These are phyloP conservation scores for Chaetops frenatus DNA, from an alignment of 2,113 vertebrate species.

Conservation along the genomic window DNA sequence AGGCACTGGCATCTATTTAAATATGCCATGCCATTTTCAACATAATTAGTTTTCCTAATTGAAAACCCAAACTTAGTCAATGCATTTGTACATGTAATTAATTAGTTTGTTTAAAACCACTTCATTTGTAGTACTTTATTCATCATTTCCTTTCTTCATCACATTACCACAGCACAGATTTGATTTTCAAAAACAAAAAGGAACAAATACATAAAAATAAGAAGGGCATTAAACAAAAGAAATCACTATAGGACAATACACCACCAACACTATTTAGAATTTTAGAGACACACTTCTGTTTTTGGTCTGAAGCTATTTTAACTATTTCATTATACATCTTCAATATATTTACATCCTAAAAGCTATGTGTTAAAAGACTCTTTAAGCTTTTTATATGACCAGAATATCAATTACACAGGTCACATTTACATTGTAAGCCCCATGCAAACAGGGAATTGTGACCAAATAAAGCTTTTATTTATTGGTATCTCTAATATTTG, in stretches of 20 bases:
- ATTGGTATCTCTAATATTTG: not conserved
- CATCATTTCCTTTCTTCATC: not conserved
- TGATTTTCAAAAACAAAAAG: not conserved
- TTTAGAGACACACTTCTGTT: not conserved
- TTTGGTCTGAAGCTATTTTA: not conserved
- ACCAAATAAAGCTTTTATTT: not conserved
- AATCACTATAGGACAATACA: not conserved
- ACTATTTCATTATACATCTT: not conserved
- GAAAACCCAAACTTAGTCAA: constrained; percentile 24
- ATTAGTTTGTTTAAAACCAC: constrained; percentile 48
- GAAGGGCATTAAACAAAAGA: not conserved
- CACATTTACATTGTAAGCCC: not conserved
- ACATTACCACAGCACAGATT: not conserved
- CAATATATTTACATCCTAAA: not conserved
- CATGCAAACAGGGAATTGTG: not conserved
- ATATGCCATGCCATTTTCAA: constrained; percentile 49
- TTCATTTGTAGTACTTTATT: constrained; percentile 17
- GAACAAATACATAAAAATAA: not conserved
- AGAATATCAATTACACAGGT: not conserved
- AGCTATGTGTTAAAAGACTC: not conserved
- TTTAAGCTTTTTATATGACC: not conserved
- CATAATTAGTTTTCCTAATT: constrained; percentile 60
- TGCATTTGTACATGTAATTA: constrained; percentile 34
- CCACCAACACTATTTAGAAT: not conserved
- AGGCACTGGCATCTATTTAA: constrained; percentile 21